Conservation (phyloP, 2,797 vertebrate genomes). For the Lates japonicus region DNA sequence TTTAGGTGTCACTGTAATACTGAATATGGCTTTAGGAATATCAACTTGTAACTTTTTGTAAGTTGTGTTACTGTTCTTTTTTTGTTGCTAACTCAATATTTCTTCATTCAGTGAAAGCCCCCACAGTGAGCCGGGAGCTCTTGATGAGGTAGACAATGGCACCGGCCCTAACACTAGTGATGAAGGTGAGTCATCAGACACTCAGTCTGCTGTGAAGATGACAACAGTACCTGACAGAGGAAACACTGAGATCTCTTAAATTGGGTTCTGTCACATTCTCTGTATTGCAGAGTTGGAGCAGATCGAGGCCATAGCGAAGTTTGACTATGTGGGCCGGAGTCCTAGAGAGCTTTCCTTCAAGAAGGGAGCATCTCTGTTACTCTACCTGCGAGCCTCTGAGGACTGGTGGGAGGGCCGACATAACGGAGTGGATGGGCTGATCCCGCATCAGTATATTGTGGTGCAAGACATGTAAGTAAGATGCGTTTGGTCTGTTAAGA, state of each 20-base stretch:
- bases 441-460: slow-evolving; percentile 99
- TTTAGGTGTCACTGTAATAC: neutral
- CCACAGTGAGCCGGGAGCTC: slow-evolving; percentile 94
- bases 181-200: slow-evolving; percentile 86
- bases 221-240: neutral
- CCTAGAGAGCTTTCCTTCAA: slow-evolving; percentile 97
- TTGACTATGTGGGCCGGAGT: slow-evolving; percentile 95
- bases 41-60: neutral
- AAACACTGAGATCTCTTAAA: slow-evolving; percentile 10
- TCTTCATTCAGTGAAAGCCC: slow-evolving; percentile 89
- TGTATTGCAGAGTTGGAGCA: slow-evolving; percentile 93
- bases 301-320: slow-evolving; percentile 99
- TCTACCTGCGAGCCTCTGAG: slow-evolving; percentile 95
- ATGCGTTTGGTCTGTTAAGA: neutral
- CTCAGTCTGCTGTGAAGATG: slow-evolving; percentile 14
- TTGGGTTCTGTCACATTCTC: neutral
- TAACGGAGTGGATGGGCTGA: slow-evolving; percentile 97
- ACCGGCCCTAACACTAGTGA: slow-evolving; percentile 95
- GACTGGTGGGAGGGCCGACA: slow-evolving; percentile 99
- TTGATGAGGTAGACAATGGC: slow-evolving; percentile 94
- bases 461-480: slow-evolving; percentile 98
- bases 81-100: neutral
- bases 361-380: slow-evolving; percentile 96
- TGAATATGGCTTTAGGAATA: neutral
- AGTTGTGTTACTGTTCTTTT: too few relatives aligned